These are phyloP conservation scores for Clytia hemisphaerica DNA, from an alignment of 30 jellyfish, hydroid and myxozoan genomes.

Conservation along the genomic window DNA sequence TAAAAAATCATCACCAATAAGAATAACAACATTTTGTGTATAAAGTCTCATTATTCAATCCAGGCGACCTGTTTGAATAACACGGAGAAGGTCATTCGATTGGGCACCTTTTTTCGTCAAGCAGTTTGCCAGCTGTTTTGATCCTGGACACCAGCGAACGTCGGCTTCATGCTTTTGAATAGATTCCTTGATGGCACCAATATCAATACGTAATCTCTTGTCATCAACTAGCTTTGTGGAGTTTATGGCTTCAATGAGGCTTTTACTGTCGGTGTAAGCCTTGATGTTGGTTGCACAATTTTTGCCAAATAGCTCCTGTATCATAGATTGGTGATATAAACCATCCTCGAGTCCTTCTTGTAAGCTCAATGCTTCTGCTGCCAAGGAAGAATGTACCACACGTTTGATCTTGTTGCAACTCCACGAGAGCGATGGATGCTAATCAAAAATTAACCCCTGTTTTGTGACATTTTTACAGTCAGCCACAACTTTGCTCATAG, in stretches of 20 bases:
- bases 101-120: constrained; percentile 33
- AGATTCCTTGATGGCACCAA: constrained; percentile 23
- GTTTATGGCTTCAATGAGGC: constrained; percentile 1
- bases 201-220: constrained; percentile 23
- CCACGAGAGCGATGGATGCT: constrained; percentile 26
- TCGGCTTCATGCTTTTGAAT: constrained; percentile 24
- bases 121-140: constrained; percentile 20
- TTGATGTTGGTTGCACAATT: neutral
- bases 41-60: too few species aligned
- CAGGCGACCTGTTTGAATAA: too few species aligned
- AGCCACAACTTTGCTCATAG: too few species aligned
- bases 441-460: too few species aligned
- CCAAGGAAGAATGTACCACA: constrained; percentile 1
- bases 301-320: neutral
- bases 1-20: too few species aligned
- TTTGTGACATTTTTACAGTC: too few species aligned
- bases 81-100: neutral
- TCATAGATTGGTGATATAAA: too few species aligned
- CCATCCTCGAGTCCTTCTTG: neutral
- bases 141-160: constrained; percentile 19
- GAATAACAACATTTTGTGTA: too few species aligned
- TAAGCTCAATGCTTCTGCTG: constrained; percentile 16
- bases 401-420: constrained; percentile 6
- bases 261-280: neutral
- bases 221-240: constrained; percentile 25